Evolutionary conservation across 2,113 vertebrate species (phyloP).

Genomic region (Sinocyclocheilus anophthalmus): DNA sequence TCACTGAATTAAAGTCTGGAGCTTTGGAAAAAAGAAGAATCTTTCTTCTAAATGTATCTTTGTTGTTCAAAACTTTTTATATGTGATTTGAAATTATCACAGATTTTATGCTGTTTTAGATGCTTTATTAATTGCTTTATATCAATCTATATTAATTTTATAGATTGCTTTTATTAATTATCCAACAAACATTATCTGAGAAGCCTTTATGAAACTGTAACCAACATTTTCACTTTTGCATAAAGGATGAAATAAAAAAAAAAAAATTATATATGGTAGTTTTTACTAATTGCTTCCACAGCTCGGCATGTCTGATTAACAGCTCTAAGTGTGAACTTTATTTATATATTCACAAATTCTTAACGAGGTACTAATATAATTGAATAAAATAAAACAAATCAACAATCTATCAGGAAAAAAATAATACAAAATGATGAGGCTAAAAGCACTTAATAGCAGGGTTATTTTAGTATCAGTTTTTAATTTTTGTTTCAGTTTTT

Average conservation of each 20-base stretch:
- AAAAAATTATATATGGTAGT: not conserved
- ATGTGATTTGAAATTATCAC: not conserved
- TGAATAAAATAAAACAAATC: not conserved
- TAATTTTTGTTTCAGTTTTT: too few species aligned
- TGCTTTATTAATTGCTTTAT: not conserved
- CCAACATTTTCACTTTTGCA: not conserved
- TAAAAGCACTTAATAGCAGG: too few species aligned
- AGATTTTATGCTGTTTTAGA: not conserved
- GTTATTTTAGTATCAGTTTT: too few species aligned
- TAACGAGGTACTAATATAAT: not conserved
- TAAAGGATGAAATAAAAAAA: not conserved
- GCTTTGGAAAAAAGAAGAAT: not conserved
- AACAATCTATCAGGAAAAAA: not conserved
- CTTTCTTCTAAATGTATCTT: not conserved
- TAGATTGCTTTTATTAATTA: not conserved
- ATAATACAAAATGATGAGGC: too few species aligned
- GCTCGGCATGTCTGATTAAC: not conserved
- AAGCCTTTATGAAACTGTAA: slow-evolving; percentile 7
- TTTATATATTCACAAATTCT: not conserved
- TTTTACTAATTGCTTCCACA: not conserved
- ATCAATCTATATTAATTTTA: too few species aligned
- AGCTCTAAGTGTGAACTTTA: not conserved
- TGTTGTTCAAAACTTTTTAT: not conserved
- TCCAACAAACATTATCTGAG: not conserved
- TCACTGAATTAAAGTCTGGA: not conserved